phyloP scores from a whole-genome alignment of 1,140 invertebrate species.

The Aleiodes sp. region DNA sequence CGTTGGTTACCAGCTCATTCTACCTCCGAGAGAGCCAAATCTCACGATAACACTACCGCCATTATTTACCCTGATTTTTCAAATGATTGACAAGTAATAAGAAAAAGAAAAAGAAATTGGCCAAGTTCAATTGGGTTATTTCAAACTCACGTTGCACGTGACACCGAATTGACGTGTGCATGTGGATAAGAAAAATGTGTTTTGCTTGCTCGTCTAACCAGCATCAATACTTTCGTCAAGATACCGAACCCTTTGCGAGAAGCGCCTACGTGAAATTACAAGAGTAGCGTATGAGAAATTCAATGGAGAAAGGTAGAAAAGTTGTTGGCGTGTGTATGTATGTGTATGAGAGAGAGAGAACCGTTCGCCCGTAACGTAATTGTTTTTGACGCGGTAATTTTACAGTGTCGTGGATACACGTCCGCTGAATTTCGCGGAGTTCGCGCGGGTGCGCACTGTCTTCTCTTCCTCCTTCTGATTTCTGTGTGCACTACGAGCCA shows the following conservation, averaged over 20 bases:
- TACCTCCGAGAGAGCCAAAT: neutral
- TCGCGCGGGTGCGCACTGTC: too few relatives aligned
- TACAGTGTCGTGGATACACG: conserved; percentile 65
- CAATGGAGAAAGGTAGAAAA: neutral
- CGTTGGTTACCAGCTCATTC: neutral
- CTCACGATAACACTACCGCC: neutral
- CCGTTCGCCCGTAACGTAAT: conserved; percentile 61
- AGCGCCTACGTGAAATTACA: neutral
- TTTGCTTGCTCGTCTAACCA: neutral
- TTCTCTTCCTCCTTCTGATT: too few relatives aligned
- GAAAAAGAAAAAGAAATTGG: neutral
- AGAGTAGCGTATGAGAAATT: neutral
- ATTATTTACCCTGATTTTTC: neutral
- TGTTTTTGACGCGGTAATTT: conserved; percentile 67
- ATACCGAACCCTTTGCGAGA: neutral
- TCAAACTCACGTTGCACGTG: neutral
- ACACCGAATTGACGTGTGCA: too few relatives aligned
- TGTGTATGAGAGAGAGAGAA: conserved; percentile 36
- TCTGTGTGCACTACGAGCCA: too few relatives aligned
- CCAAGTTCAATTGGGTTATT: neutral
- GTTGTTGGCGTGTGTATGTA: too few relatives aligned
- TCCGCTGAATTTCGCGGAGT: conserved; percentile 28
- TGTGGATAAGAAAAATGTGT: neutral
- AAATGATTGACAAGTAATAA: neutral
- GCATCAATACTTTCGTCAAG: neutral